Conservation (phyloP, 2,888 invertebrate genomes). For the Electrophaes corylata region DNA sequence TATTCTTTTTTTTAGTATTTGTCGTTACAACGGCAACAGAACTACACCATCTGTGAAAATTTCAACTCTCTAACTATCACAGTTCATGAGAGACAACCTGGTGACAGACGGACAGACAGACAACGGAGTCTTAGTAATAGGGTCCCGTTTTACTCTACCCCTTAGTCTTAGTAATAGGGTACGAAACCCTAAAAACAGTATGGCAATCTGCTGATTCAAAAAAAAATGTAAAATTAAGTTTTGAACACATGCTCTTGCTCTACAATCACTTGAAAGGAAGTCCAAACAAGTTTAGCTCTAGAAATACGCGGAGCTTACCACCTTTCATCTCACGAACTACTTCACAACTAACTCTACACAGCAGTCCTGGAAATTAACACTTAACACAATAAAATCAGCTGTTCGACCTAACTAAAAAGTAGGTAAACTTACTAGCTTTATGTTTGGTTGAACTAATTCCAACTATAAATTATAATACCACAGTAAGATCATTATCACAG, state of each 20-base stretch:
- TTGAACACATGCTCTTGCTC: conserved; percentile 22
- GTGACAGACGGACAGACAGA: too few relatives aligned
- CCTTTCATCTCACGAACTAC: conserved; percentile 34
- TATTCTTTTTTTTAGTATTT: too few relatives aligned
- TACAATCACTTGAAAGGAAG: conserved; percentile 33
- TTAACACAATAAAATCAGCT: conserved; percentile 3
- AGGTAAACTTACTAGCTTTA: not conserved
- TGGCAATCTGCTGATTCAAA: too few relatives aligned
- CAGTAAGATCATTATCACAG: too few relatives aligned
- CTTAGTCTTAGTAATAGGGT: too few relatives aligned
- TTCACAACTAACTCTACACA: conserved; percentile 8
- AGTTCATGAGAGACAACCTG: too few relatives aligned
- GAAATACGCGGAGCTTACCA: conserved; percentile 42
- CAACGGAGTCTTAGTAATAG: too few relatives aligned
- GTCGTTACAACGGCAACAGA: too few relatives aligned
- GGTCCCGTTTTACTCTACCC: too few relatives aligned
- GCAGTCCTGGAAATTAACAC: conserved; percentile 5
- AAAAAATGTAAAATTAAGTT: not conserved
- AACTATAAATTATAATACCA: too few relatives aligned
- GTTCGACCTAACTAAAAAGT: not conserved
- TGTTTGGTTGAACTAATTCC: not conserved
- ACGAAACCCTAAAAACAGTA: too few relatives aligned
- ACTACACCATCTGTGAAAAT: not conserved
- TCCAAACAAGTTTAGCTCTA: conserved; percentile 42
- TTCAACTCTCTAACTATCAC: too few relatives aligned